phyloP scores from a whole-genome alignment of 2,113 vertebrate species.

The Spheniscus mendiculus region DNA sequence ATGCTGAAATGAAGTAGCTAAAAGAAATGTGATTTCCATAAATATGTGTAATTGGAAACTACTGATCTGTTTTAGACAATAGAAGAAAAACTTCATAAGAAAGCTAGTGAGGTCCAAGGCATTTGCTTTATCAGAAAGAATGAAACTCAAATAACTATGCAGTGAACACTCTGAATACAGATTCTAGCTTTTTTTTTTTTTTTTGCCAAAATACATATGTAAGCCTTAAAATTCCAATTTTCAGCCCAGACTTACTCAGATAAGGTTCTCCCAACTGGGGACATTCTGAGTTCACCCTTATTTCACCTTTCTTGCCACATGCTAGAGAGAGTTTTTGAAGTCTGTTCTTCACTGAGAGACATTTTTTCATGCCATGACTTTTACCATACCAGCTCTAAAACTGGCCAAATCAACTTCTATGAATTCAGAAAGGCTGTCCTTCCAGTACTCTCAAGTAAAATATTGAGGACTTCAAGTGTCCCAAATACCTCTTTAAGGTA shows the following conservation, averaged over 20 bases:
- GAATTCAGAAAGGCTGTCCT: background rate
- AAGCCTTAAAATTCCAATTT: background rate
- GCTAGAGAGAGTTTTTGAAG: background rate
- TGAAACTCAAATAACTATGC: background rate
- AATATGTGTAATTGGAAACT: background rate
- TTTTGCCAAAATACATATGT: background rate
- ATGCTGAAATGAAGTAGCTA: background rate
- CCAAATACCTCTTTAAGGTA: background rate
- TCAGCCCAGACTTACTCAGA: background rate
- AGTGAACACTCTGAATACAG: background rate
- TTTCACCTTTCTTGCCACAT: background rate
- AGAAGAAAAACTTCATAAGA: background rate
- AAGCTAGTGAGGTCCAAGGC: background rate
- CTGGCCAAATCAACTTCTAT: background rate
- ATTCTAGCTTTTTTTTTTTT: background rate
- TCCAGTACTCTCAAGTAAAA: background rate
- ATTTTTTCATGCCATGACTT: background rate
- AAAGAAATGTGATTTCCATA: background rate
- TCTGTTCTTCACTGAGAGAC: background rate
- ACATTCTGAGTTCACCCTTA: background rate
- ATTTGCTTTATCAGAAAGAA: background rate
- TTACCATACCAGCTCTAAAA: background rate
- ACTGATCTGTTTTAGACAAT: background rate
- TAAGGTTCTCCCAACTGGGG: background rate
- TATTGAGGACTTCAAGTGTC: background rate